Evolutionary conservation across 2,113 vertebrate genomes (phyloP), one percentile per base, ranked within the genome.

Genomic region (Uropsilus gracilis): DNA sequence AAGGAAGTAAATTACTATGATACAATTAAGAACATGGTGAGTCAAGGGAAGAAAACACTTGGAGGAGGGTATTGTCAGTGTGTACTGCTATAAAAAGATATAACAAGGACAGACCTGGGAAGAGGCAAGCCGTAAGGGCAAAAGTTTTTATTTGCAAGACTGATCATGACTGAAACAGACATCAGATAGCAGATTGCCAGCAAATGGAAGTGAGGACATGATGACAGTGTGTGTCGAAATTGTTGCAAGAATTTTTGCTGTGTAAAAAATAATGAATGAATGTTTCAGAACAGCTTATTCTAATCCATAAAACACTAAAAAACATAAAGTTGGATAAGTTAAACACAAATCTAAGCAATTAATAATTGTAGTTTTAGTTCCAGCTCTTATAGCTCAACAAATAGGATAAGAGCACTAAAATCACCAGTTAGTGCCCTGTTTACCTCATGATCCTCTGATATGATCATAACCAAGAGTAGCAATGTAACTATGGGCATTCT

Each of bases 311-410:
- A 44, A 64, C 18, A 57, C 32, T 12, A 39, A 81, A n/a, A n/a
- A 82, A 34, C 34, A 50, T 61, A 78, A 34, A 22, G 37, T 26
- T 26, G 37, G 20, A 53, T 71, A n/a, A 57, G 26, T 59, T 50
- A 59, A 64, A 48, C 46, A 32, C 16, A 24, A 63, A 77, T 68
- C 6, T 5, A 57, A 57, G 32, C 42, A 76, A n/a, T 18, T 28
- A 84, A 53, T 32, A 83, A 78, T 2, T 59, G 14, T 16, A 50
- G 44, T n/a, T 69, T 30, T 73, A 84, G n/a, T 28, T 42, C 18
- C 26, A 44, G 22, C 22, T 72, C 77, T 57, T 94, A 39, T 53
- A 76, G 73, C 48, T 42, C 61, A 91, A 34, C 44, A 85, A 57
- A 22, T 53, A 13, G 34, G 82, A 34, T 50, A 32, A 5, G 17